Base-by-base conservation (phyloP, 2,797 vertebrate species). In the Diplodus sargus region DNA sequence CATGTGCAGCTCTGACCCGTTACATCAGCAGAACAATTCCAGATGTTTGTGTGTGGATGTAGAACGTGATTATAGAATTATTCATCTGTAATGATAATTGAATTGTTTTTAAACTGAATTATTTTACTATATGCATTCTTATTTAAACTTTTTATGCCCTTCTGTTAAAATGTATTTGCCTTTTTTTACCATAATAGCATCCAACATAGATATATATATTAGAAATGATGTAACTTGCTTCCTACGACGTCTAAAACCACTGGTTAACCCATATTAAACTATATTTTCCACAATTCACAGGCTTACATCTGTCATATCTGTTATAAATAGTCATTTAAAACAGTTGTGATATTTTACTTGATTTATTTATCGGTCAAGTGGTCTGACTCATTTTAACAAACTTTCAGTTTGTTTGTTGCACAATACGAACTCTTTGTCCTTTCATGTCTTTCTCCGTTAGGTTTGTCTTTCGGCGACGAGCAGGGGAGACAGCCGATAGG, bases 401-500 rank as follows among this genome's bases (percentile, higher is more conserved):
- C 7, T 6, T 54, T 42, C 15, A 43, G 45, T 58, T 34, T 57
- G 4, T 48, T 28, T 8, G 11, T 20, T 28, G 1, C 3, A 25
- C 42, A 67, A 34, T 10, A 43, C 65, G 1, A 70, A 39, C n/a
- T 54, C 39, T 23, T 16, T 51, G 1, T 43, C 12, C 11, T 7
- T 64, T n/a, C 25, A 2, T 74, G 5, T 84, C 4, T 79, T 58
- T 71, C 20, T 20, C 30, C 22, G 0, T 34, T 78, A 96, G 98
- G 98, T 85, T 90, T 99, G 77, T 94, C 97, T 8, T 81, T 99
- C 0, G 97, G 98, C 0, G 98, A 99, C 4, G 92, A 95, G 81
- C 95, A 96, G 0, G 95, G 92, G 60, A 95, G 86, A 56, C 98
- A 99, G 83, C 96, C 97, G 57, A 96, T 98, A 4, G 97, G 98